Evolutionary conservation across 2,888 invertebrate species (phyloP).

Genomic region (Leptura quadrifasciata): DNA sequence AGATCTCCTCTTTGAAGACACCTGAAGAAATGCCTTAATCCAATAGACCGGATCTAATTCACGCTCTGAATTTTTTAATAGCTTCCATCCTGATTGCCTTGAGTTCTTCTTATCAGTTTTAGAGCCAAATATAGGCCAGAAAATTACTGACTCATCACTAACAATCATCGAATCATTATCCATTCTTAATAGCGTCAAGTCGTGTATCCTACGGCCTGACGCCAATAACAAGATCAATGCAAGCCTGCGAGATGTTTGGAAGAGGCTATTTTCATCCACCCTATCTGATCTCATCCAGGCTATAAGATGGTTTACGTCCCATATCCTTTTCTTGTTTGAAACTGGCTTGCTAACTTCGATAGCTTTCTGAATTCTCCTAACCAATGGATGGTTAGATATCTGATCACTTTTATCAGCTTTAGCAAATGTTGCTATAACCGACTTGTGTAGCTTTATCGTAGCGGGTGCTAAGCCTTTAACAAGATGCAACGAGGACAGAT

Average conservation of each 20-base stretch:
- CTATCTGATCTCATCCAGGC: slow-evolving; percentile 40
- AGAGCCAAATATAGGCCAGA: slow-evolving; percentile 59
- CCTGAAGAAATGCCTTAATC: slow-evolving; percentile 34
- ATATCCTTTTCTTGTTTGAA: slow-evolving; percentile 26
- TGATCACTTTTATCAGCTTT: slow-evolving; percentile 1
- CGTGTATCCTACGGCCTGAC: slow-evolving; percentile 46
- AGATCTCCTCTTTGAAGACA: slow-evolving; percentile 32
- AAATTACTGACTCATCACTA: slow-evolving; percentile 40
- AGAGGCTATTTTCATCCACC: slow-evolving; percentile 35
- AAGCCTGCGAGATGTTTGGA: slow-evolving; percentile 45
- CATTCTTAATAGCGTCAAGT: slow-evolving; percentile 46
- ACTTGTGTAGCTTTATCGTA: slow-evolving; percentile 21
- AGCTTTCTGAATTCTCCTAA: slow-evolving; percentile 34
- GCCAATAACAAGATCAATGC: slow-evolving; percentile 49
- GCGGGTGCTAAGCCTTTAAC: background rate
- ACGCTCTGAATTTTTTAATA: slow-evolving; percentile 27
- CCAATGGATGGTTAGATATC: background rate
- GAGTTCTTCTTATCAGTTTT: slow-evolving; percentile 54
- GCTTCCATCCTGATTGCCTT: slow-evolving; percentile 52
- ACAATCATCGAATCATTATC: slow-evolving; percentile 36
- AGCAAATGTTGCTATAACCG: slow-evolving; percentile 22
- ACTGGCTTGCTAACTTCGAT: slow-evolving; percentile 32
- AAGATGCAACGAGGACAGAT: background rate
- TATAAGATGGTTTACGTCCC: slow-evolving; percentile 39
- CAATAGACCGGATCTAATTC: slow-evolving; percentile 44